phyloP scores from a whole-genome alignment of 2,797 vertebrate species.

The Gephyroberyx darwinii region DNA sequence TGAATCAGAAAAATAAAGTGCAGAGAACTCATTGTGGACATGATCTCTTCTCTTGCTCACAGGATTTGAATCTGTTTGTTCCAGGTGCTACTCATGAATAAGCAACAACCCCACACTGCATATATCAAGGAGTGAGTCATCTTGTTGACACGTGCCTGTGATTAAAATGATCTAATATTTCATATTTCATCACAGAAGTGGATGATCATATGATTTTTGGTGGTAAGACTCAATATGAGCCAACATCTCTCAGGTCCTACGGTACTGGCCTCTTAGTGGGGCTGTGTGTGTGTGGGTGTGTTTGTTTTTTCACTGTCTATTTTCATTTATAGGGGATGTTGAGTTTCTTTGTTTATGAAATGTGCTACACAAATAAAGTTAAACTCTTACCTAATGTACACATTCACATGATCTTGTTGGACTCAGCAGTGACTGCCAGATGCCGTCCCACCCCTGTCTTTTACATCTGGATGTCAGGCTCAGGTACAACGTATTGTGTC shows the following conservation, averaged over 20 bases:
- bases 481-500: not conserved
- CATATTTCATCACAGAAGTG: conserved; percentile 18
- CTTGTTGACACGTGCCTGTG: conserved; percentile 9
- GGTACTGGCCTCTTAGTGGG: not conserved
- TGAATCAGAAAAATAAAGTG: conserved; percentile 28
- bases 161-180: conserved; percentile 7
- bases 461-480: not conserved
- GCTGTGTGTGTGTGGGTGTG: not conserved
- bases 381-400: not conserved
- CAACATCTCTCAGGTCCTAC: conserved; percentile 13
- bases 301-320: not conserved
- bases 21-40: conserved; percentile 10
- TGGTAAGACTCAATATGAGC: not conserved
- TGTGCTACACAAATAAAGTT: too few relatives aligned
- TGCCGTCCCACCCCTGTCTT: not conserved
- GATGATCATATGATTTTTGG: conserved; percentile 7
- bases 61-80: conserved; percentile 20
- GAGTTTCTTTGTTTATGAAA: too few relatives aligned
- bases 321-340: not conserved
- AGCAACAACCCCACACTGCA: conserved; percentile 19
- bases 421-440: not conserved
- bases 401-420: not conserved
- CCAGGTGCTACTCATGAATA: conserved; percentile 45
- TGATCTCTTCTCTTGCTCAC: conserved; percentile 14
- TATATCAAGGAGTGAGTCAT: conserved; percentile 31